Conservation (phyloP, 2,797 vertebrate genomes). For the Lophotriccus pileatus region DNA sequence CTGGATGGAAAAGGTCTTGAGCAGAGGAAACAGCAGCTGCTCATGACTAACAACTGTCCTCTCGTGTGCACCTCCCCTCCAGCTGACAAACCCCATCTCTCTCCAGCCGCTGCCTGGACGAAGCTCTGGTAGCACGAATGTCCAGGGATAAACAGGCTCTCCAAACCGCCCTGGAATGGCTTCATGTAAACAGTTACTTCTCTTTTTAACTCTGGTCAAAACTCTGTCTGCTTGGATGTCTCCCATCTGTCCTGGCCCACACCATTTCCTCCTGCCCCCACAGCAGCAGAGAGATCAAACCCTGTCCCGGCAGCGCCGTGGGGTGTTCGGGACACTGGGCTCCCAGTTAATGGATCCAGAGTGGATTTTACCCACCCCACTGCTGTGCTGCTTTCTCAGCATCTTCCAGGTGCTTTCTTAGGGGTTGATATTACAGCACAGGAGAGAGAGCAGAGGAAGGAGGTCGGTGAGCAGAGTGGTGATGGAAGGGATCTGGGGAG, state of each 20-base stretch:
- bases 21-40: slow-evolving; percentile 17
- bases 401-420: background rate
- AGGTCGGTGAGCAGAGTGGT: accelerated
- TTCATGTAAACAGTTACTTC: background rate
- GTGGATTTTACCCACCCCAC: background rate
- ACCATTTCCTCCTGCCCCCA: background rate
- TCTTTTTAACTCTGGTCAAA: background rate
- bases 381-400: background rate
- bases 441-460: background rate
- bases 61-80: background rate
- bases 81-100: background rate
- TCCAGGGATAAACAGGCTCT: slow-evolving; percentile 13
- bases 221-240: background rate
- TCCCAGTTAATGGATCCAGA: accelerated
- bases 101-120: background rate
- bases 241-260: background rate
- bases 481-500: background rate
- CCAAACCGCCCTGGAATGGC: background rate
- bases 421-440: background rate
- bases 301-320: accelerated
- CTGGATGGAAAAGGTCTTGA: background rate
- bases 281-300: accelerated
- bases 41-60: background rate
- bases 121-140: background rate
- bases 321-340: accelerated